Percentiles rank a stretch among this genome's conserved stretches.
Evolutionary conservation across 2,113 vertebrate species (phyloP).

Genomic region (Elephantulus edwardii): DNA sequence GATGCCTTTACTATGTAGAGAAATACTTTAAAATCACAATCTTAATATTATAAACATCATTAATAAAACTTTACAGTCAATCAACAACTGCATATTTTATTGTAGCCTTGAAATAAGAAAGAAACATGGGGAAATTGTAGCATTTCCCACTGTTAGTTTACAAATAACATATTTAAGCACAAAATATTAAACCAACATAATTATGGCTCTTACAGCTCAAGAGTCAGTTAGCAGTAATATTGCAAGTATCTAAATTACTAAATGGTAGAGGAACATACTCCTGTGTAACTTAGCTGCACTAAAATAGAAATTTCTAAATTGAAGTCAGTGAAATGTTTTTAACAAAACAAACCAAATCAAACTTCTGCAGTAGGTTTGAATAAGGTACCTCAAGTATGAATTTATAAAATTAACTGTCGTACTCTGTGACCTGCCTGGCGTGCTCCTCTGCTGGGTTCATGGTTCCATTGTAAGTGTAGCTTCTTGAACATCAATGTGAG

Average conservation of each 20-base stretch:
- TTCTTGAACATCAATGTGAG: slow-evolving; percentile 46
- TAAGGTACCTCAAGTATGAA: slow-evolving; percentile 58
- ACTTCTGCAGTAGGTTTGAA: slow-evolving; percentile 56
- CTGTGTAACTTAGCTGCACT: slow-evolving; percentile 52
- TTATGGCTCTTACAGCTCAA: slow-evolving; percentile 77
- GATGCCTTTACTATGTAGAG: slow-evolving; percentile 33
- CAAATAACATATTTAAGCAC: slow-evolving; percentile 78
- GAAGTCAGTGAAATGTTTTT: slow-evolving; percentile 56
- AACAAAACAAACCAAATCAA: slow-evolving; percentile 63
- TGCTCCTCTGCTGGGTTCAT: slow-evolving; percentile 40
- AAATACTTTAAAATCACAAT: slow-evolving; percentile 52
- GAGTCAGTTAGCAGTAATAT: slow-evolving; percentile 77
- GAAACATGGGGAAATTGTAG: slow-evolving; percentile 55
- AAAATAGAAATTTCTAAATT: slow-evolving; percentile 69
- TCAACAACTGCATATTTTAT: slow-evolving; percentile 39
- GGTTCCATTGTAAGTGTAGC: neutral
- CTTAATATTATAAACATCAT: slow-evolving; percentile 48
- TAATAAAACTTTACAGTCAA: slow-evolving; percentile 61
- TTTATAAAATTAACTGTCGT: slow-evolving; percentile 49
- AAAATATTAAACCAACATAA: slow-evolving; percentile 77
- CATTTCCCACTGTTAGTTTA: slow-evolving; percentile 77
- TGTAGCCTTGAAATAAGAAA: slow-evolving; percentile 62
- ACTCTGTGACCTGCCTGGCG: slow-evolving; percentile 12
- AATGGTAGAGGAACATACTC: slow-evolving; percentile 70
- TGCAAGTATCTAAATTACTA: slow-evolving; percentile 76